Conservation (phyloP, 2,888 invertebrate genomes). For the Himalopsyche tibetana region DNA sequence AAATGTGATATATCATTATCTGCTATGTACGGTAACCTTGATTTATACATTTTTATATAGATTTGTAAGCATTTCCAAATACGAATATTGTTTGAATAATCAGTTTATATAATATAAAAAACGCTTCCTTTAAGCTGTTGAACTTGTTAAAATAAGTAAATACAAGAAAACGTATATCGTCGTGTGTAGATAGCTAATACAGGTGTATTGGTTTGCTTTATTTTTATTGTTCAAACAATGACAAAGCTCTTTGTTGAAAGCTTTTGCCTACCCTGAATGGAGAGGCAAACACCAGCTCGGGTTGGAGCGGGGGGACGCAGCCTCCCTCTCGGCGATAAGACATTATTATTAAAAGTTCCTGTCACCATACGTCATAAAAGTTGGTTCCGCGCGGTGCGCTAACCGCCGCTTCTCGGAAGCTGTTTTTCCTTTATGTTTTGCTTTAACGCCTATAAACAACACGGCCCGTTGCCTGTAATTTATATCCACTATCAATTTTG, state of each 20-base stretch:
- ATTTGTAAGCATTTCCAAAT: too few species aligned
- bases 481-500: constrained; percentile 49
- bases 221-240: constrained; percentile 42
- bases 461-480: constrained; percentile 51
- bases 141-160: constrained; percentile 20
- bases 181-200: constrained; percentile 18
- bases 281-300: not conserved
- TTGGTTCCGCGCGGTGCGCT: constrained; percentile 54
- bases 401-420: constrained; percentile 44
- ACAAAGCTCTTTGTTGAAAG: constrained; percentile 38
- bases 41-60: too few species aligned
- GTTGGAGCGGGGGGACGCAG: constrained; percentile 5
- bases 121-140: not conserved
- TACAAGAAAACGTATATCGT: not conserved
- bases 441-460: constrained; percentile 51
- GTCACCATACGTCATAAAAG: constrained; percentile 66
- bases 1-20: too few species aligned
- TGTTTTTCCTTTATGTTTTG: constrained; percentile 51
- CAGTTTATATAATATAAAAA: too few species aligned
- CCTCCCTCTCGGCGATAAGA: constrained; percentile 53
- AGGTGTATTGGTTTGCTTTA: constrained; percentile 25
- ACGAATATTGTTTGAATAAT: too few species aligned
- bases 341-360: constrained; percentile 66
- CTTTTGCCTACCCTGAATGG: constrained; percentile 38
- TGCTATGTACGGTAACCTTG: too few species aligned